Percentiles rank a stretch among this genome's conserved stretches.
These are phyloP conservation scores for Eospalax fontanierii DNA, from an alignment of 2,797 vertebrate genomes.

Conservation along the genomic window DNA sequence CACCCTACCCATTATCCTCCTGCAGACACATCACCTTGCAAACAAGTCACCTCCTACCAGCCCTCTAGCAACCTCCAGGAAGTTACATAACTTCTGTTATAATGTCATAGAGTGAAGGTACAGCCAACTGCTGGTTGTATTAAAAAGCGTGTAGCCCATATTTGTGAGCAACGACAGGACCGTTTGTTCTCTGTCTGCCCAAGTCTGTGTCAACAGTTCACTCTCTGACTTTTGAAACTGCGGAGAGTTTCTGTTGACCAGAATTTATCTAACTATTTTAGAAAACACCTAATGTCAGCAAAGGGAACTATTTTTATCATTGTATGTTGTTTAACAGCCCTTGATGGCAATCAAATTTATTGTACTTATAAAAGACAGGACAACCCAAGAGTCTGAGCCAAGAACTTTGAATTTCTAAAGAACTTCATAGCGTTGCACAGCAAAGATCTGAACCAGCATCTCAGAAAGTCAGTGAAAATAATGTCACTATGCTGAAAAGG, in stretches of 20 bases:
- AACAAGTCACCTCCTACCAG: slow-evolving; percentile 77
- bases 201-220: slow-evolving; percentile 70
- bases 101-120: slow-evolving; percentile 12
- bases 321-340: slow-evolving; percentile 88
- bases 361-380: slow-evolving; percentile 88
- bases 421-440: slow-evolving; percentile 77
- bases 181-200: slow-evolving; percentile 61
- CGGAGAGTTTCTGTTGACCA: slow-evolving; percentile 83
- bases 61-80: slow-evolving; percentile 45
- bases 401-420: slow-evolving; percentile 88
- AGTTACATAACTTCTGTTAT: slow-evolving; percentile 75
- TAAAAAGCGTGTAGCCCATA: slow-evolving; percentile 3
- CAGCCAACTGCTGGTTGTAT: slow-evolving; percentile 31
- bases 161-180: slow-evolving; percentile 43
- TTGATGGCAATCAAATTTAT: slow-evolving; percentile 89
- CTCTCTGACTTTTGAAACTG: slow-evolving; percentile 75
- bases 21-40: slow-evolving; percentile 67
- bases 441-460: slow-evolving; percentile 50
- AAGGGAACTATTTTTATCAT: slow-evolving; percentile 89
- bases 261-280: slow-evolving; percentile 87
- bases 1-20: slow-evolving; percentile 72
- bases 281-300: slow-evolving; percentile 88
- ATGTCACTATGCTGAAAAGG: not conserved
- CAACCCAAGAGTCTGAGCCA: slow-evolving; percentile 85
- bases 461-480: not conserved